Conservation (phyloP, 2,113 vertebrate species). For the Rhynchopsitta pachyrhyncha region DNA sequence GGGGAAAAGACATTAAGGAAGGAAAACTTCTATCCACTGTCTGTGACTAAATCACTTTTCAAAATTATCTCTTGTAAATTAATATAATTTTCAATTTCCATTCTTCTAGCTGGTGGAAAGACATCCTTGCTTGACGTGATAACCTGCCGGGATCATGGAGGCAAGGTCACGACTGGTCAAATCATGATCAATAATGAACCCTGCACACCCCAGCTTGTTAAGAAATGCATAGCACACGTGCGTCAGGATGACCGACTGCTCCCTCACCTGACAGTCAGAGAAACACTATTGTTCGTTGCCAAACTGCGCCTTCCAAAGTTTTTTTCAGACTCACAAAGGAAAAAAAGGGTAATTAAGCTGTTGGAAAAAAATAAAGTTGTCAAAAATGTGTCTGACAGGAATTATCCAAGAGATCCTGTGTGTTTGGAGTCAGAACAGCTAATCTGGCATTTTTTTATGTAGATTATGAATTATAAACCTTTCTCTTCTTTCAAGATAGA, state of each 20-base stretch:
- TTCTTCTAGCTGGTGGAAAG: conserved; percentile 84
- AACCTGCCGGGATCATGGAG: conserved; percentile 85
- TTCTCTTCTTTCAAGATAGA: conserved; percentile 46
- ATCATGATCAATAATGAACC: conserved; percentile 85
- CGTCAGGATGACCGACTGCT: conserved; percentile 91
- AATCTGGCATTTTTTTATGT: conserved; percentile 48
- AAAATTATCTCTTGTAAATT: neutral
- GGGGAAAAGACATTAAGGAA: neutral
- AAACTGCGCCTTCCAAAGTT: conserved; percentile 87
- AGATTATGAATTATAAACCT: conserved; percentile 54
- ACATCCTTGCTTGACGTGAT: conserved; percentile 91
- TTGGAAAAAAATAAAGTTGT: conserved; percentile 59
- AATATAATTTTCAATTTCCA: neutral
- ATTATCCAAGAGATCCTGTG: conserved; percentile 31
- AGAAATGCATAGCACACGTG: conserved; percentile 89
- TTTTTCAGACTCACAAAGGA: conserved; percentile 86
- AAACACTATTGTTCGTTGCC: conserved; percentile 89
- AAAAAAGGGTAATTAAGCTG: conserved; percentile 85
- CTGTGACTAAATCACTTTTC: neutral
- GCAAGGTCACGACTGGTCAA: conserved; percentile 82
- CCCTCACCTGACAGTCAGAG: conserved; percentile 90
- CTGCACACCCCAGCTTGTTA: conserved; percentile 83
- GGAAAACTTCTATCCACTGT: neutral
- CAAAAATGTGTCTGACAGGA: conserved; percentile 56
- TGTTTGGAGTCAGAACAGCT: conserved; percentile 53